Base-by-base conservation (phyloP, 92 coral and sea anemone species). In the Heliopora coerulea region DNA sequence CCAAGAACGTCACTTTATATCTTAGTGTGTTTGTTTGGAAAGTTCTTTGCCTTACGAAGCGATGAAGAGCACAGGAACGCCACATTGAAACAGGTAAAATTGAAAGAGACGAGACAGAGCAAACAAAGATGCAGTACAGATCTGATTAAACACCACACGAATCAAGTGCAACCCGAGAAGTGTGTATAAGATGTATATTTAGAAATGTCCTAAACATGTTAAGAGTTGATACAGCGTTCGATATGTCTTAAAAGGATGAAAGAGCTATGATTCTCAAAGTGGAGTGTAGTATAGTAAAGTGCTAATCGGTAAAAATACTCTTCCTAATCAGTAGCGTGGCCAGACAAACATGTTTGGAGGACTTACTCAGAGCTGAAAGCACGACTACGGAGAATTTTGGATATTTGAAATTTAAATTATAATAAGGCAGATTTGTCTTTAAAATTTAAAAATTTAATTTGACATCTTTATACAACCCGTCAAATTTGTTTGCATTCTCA, bases 131-230 rank as follows among this genome's bases (percentile, higher is more conserved):
- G 42, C 11, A 2, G 59, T 48, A 46, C 40, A 67, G 35, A 66
- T 23, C 63, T 64, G 9, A 33, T 56, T 49, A 65, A 78, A 21
- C 82, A 78, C 64, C 82, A 78, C 31, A 28, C 42, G 42, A 78
- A 66, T 66, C 30, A n/a, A 46, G 59, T 46, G 49, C 42, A 78
- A 33, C 73, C 59, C 15, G 73, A 75, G 23, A 56, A 29, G 78
- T 73, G 52, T 56, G 63, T 73, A 31, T 49, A 60, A 46, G 56
- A 29, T 49, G 27, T 70, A 52, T 20, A 28, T 56, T 54, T 35
- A 8, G 26, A 73, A 73, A 58, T 56, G 65, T 33, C 78, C 66
- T 24, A 19, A 73, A 54, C 66, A 73, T 49, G 19, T 33, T 14
- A 62, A 54, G 23, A 52, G 59, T 34, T n/a, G 44, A 37, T 54